Conservation (phyloP, 2,113 vertebrate species). For the Columba janthina region DNA sequence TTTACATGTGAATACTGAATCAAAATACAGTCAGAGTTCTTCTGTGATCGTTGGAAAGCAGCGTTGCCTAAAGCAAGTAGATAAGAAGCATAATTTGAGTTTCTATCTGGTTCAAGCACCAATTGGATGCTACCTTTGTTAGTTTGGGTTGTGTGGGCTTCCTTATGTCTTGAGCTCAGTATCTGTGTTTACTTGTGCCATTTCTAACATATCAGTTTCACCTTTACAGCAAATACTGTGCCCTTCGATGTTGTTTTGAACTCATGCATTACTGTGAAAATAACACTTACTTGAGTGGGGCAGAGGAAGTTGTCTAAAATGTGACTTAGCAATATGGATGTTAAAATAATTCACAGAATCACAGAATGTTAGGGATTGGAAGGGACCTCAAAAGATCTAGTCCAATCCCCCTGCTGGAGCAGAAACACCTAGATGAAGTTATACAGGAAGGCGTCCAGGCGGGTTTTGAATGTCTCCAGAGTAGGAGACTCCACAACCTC, state of each 20-base stretch:
- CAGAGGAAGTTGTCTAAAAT: background rate
- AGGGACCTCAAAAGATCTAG: too few species aligned
- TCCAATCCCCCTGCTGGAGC: too few species aligned
- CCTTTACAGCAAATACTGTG: background rate
- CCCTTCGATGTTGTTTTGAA: background rate
- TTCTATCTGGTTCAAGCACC: background rate
- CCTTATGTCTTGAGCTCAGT: accelerated
- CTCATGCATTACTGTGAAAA: background rate
- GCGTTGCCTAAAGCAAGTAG: background rate
- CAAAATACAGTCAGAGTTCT: background rate
- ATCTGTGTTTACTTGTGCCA: background rate
- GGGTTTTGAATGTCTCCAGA: too few species aligned
- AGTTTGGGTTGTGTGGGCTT: background rate
- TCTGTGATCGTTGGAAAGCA: background rate
- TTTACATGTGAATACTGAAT: background rate
- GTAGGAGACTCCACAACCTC: too few species aligned
- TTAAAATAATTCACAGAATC: background rate
- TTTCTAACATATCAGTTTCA: slow-evolving; percentile 14
- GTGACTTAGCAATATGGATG: background rate
- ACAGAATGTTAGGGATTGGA: too few species aligned
- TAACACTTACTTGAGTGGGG: background rate
- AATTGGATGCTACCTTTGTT: background rate
- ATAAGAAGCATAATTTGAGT: background rate
- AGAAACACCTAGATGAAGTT: too few species aligned
- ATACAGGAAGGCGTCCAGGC: too few species aligned